Evolutionary conservation across 2,797 vertebrate genomes (phyloP).

Genomic region (Hyperoplus lanceolatus): DNA sequence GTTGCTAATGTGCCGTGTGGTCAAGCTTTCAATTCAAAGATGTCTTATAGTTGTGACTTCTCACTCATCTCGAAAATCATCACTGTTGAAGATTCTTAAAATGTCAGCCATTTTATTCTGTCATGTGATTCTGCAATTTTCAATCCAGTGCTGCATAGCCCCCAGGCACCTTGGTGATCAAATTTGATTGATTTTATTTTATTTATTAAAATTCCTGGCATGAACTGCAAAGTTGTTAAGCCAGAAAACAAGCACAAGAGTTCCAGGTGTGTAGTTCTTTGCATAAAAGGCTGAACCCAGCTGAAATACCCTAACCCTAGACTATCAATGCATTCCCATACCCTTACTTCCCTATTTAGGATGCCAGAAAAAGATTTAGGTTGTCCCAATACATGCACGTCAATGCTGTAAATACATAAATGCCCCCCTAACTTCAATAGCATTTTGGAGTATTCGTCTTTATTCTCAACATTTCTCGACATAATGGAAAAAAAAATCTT

Average conservation of each 20-base stretch:
- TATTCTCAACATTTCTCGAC: too few species aligned
- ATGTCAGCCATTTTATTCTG: constrained; percentile 7
- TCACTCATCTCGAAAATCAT: constrained; percentile 37
- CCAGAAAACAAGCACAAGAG: background rate
- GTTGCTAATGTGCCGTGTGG: constrained; percentile 45
- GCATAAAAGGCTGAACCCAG: background rate
- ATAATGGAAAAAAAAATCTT: too few species aligned
- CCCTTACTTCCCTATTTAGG: too few species aligned
- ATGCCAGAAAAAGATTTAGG: too few species aligned
- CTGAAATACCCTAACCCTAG: too few species aligned
- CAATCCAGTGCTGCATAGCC: background rate
- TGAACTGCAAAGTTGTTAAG: background rate
- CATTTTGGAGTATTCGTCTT: too few species aligned
- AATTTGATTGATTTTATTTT: background rate
- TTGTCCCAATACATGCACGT: too few species aligned
- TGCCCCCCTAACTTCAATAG: too few species aligned
- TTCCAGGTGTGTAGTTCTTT: background rate
- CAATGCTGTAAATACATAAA: too few species aligned
- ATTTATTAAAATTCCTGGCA: background rate
- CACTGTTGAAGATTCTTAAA: constrained; percentile 14
- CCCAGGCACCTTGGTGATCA: background rate
- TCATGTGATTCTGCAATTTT: constrained; percentile 17
- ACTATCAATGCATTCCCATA: too few species aligned
- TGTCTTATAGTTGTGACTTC: constrained; percentile 41
- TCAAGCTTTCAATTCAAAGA: constrained; percentile 65